Percentiles rank a stretch among this genome's conserved stretches.
Conservation (phyloP, 2,113 vertebrate species). For the Sardina pilchardus region DNA sequence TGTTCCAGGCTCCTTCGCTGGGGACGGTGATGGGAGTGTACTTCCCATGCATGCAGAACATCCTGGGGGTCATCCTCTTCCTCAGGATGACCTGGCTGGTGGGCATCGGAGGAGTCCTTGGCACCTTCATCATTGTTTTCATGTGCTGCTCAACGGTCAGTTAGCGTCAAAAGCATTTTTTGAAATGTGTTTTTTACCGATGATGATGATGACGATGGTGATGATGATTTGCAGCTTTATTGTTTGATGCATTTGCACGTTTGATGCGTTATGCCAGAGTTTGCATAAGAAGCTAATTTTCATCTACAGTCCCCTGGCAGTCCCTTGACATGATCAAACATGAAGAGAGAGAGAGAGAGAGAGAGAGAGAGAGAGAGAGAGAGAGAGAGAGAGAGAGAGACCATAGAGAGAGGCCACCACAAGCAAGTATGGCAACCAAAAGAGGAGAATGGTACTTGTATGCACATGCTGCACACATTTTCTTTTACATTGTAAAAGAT, state of each 20-base stretch:
- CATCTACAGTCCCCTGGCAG: no score
- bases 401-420: no score
- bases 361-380: not conserved
- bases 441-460: no score
- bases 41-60: conserved; percentile 96
- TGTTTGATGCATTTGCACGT: no score
- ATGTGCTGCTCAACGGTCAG: conserved; percentile 97
- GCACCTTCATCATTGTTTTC: conserved; percentile 92
- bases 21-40: conserved; percentile 98
- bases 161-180: conserved; percentile 36
- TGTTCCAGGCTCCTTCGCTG: conserved; percentile 85
- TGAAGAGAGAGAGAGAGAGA: not conserved
- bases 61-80: conserved; percentile 97
- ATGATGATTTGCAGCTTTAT: no score
- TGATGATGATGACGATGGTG: no score
- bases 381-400: not conserved
- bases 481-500: no score
- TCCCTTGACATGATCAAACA: not conserved
- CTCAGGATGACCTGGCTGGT: conserved; percentile 98
- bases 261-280: no score
- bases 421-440: no score
- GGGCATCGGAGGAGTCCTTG: conserved; percentile 87
- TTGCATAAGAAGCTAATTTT: no score
- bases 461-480: conserved; percentile 30
- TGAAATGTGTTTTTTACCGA: no score